These are phyloP conservation scores for Dicranocentrus wangi DNA, from an alignment of 2,888 invertebrate genomes.

Conservation along the genomic window DNA sequence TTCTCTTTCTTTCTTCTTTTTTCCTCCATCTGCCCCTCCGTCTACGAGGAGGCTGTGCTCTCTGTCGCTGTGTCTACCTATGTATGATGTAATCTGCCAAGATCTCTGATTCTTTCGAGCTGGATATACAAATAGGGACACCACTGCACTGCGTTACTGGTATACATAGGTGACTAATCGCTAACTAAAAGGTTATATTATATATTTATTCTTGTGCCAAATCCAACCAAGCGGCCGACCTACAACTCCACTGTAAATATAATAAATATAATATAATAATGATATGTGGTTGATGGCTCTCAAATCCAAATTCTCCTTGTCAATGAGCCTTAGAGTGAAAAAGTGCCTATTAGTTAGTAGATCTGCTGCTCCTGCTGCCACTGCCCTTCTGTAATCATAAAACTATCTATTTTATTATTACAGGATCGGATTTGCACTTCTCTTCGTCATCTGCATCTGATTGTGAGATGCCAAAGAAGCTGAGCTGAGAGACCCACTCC, in stretches of 20 bases:
- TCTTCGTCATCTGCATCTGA: constrained; percentile 2
- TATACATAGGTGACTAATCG: neutral
- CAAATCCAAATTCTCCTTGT: too few relatives aligned
- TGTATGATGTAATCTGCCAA: constrained; percentile 24
- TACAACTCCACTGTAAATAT: neutral
- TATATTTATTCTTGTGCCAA: neutral
- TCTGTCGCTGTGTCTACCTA: too few relatives aligned
- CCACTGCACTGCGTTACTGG: neutral
- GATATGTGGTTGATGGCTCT: too few relatives aligned
- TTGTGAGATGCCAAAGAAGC: constrained; percentile 17
- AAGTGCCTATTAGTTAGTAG: neutral
- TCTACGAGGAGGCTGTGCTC: too few relatives aligned
- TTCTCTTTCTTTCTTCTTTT: too few relatives aligned
- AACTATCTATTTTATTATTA: constrained; percentile 13
- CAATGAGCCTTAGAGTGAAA: neutral
- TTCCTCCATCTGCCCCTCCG: too few relatives aligned
- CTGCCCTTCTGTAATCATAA: constrained; percentile 8
- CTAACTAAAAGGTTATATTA: constrained; percentile 8
- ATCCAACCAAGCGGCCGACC: neutral
- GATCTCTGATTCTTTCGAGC: neutral
- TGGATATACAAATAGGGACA: neutral
- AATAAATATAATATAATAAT: neutral
- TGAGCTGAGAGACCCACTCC: neutral
- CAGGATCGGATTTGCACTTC: neutral
- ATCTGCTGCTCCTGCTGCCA: neutral